These are phyloP conservation scores for Magallana angulata DNA, from an alignment of 1,140 invertebrate species.

Conservation along the genomic window DNA sequence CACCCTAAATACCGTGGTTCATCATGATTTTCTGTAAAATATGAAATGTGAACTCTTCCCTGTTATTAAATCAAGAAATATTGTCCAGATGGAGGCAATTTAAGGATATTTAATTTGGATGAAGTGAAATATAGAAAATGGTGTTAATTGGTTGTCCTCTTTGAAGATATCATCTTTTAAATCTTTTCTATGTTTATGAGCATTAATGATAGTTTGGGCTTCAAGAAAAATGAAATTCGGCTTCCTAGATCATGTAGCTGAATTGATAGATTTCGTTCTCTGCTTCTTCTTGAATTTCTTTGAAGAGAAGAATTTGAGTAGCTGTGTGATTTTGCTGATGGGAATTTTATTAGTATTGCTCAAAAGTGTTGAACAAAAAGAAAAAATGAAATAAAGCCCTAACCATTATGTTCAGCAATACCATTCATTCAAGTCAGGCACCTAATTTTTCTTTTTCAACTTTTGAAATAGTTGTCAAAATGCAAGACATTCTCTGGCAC, in stretches of 20 bases:
- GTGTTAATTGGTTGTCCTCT: constrained; percentile 14
- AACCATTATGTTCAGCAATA: neutral
- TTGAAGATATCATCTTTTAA: constrained; percentile 24
- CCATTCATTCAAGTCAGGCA: neutral
- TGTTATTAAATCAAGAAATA: neutral
- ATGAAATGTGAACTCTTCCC: constrained; percentile 4
- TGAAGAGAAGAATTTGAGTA: constrained; percentile 16
- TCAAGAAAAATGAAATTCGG: constrained; percentile 16
- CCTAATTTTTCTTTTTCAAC: constrained; percentile 36
- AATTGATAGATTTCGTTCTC: constrained; percentile 18
- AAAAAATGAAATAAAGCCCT: neutral
- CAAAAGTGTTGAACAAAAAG: neutral
- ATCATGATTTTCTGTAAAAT: neutral
- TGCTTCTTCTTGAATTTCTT: constrained; percentile 22
- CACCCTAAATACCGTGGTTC: constrained; percentile 7
- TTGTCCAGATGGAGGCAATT: constrained; percentile 21
- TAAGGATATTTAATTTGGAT: neutral
- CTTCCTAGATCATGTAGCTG: neutral
- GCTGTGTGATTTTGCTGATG: neutral
- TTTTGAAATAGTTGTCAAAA: constrained; percentile 37
- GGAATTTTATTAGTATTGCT: constrained; percentile 19
- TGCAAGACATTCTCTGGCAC: neutral
- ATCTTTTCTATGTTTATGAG: neutral
- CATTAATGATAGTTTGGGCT: constrained; percentile 5
- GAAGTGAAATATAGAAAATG: constrained; percentile 24